Base-by-base conservation (phyloP, 2,797 vertebrate genomes). In the Aviceda leuphotes region DNA sequence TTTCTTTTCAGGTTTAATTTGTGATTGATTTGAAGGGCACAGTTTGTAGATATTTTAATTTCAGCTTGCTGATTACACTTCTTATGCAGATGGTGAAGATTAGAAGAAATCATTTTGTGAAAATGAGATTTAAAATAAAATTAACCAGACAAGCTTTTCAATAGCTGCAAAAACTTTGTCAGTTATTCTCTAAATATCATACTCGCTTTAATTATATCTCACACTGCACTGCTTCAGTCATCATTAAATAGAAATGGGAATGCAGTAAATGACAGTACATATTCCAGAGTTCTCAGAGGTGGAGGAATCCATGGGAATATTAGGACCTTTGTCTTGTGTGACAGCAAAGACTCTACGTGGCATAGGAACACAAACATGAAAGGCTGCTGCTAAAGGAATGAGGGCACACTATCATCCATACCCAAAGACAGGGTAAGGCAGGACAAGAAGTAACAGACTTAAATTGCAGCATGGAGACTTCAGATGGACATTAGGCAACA, bases 111-210 rank as follows among this genome's bases (percentile, higher is more conserved):
- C 1, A 77, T 87, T 95, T 94, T 80, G 52, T 96, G 87, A 97
- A 97, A 96, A 97, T 88, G 58, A 96, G 93, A 91, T 94, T 94
- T 86, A 58, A 95, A 92, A 82, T 67, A 90, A 97, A 96, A 94
- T 65, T 73, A 97, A 93, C 41, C 39, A 89, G 80, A 84, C 71
- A 82, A 63, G 84, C n/a, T 87, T 96, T 91, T 82, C 62, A 81
- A 82, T 66, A 94, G 59, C 44, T 76, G 86, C 61, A 86, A 95
- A 96, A 84, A 79, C 72, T 54, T 91, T 80, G 20, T 74, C 61
- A 71, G 46, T 74, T 87, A 50, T 87, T 95, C 87, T 54, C 85
- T 92, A 89, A 91, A 84, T 71, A 91, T 79, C 85, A 63, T 39
- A 72, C 61, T 93, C 78, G 31, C 61, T 83, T 87, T 89, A 91